Percentiles rank a stretch among this genome's conserved stretches.
These are phyloP conservation scores for Drosophila repleta DNA, from an alignment of 1,140 invertebrate species.

Conservation along the genomic window DNA sequence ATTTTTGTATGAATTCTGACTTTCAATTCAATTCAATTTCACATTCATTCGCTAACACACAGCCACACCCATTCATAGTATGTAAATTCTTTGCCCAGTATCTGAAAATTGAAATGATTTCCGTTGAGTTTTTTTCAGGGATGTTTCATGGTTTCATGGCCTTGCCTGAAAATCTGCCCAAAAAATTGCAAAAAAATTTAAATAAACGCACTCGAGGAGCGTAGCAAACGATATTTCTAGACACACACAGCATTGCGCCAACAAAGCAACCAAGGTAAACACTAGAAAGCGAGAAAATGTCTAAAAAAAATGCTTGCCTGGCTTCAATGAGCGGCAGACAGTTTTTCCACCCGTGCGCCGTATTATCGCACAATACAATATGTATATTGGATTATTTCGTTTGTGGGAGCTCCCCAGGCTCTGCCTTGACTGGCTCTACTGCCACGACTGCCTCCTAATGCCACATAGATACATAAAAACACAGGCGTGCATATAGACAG, in stretches of 20 bases:
- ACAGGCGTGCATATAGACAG: background rate
- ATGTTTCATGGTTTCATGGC: constrained; percentile 67
- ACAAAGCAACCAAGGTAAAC: constrained; percentile 46
- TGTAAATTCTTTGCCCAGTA: constrained; percentile 51
- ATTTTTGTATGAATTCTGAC: constrained; percentile 49
- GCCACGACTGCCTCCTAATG: constrained; percentile 16
- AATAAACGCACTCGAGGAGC: constrained; percentile 63
- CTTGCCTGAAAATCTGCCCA: constrained; percentile 71
- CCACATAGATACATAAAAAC: background rate
- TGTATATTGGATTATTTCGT: constrained; percentile 69
- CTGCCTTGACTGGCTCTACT: constrained; percentile 2
- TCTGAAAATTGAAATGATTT: constrained; percentile 74
- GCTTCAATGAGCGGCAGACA: constrained; percentile 15
- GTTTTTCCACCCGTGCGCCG: constrained; percentile 12
- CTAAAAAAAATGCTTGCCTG: constrained; percentile 7
- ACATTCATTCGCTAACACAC: constrained; percentile 18
- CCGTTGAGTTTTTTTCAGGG: constrained; percentile 61
- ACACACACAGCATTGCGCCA: constrained; percentile 32
- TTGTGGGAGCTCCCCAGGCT: constrained; percentile 53
- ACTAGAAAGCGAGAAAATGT: constrained; percentile 35
- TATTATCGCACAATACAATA: constrained; percentile 82
- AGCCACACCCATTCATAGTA: constrained; percentile 2
- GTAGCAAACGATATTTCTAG: constrained; percentile 26
- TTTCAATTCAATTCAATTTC: constrained; percentile 55
- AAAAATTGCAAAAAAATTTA: constrained; percentile 79